Percentiles rank a stretch among this genome's conserved stretches.
phyloP scores from a whole-genome alignment of 2,797 vertebrate species.

The Dipus sagitta region DNA sequence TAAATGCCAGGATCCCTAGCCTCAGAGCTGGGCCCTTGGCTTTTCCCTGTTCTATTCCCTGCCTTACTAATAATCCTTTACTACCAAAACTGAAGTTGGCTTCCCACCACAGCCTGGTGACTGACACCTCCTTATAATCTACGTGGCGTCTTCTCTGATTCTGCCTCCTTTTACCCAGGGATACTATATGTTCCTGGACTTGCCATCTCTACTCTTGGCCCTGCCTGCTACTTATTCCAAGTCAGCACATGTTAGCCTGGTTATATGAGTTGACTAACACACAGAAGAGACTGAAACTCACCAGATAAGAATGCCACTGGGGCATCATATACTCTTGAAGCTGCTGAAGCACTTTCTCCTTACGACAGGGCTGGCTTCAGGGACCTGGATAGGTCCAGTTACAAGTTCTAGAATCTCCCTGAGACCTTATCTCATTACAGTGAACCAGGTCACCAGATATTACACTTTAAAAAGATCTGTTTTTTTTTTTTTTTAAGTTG shows the following conservation, averaged over 20 bases:
- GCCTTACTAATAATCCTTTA: not conserved
- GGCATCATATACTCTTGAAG: not conserved
- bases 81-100: not conserved
- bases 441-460: slow-evolving; percentile 66
- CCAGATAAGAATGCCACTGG: not conserved
- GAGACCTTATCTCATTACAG: slow-evolving; percentile 10
- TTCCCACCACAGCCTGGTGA: not conserved
- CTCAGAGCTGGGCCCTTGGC: too few species aligned
- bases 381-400: slow-evolving; percentile 45
- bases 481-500: slow-evolving; percentile 32
- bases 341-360: not conserved
- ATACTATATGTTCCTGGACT: not conserved
- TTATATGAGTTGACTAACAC: not conserved
- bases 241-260: not conserved
- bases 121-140: not conserved
- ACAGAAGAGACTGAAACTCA: not conserved
- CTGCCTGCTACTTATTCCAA: not conserved
- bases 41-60: not conserved
- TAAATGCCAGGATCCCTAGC: not conserved
- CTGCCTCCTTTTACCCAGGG: not conserved
- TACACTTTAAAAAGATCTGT: not conserved
- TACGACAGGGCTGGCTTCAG: not conserved
- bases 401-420: slow-evolving; percentile 41
- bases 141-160: not conserved
- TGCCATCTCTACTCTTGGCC: not conserved